Evolutionary conservation across 2,797 vertebrate genomes (phyloP), one percentile per base, ranked within the genome.

Genomic region (Tragopan temminckii): DNA sequence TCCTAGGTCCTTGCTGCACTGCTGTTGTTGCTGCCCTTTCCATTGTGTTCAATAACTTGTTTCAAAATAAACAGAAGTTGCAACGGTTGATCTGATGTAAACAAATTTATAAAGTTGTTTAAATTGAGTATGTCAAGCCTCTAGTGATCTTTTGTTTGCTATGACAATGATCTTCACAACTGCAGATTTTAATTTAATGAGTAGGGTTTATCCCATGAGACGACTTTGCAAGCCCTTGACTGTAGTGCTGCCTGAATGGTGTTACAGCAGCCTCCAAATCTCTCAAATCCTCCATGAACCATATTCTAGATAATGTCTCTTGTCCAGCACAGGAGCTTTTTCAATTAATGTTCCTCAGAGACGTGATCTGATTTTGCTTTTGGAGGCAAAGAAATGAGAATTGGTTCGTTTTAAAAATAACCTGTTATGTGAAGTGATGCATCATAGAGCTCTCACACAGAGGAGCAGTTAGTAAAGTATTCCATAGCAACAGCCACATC

Each of bases 321-420:
- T 93, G 94, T 88, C 90, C 92, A 81, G 87, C 63, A 85, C 40
- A 76, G 63, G 52, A 88, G 40, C 19, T 83, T 95, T 95, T 87
- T 31, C 0, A 95, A 92, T 93, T 85, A 76, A 52, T 91, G 76
- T 48, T 91, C 93, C 95, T 85, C 66, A 75, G 94, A 89, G 93
- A 79, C 36, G 63, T 88, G 89, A 92, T 94, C 93, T 96, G 93
- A 95, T 97, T 96, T 94, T 95, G 82, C 67, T 91, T 78, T 79
- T 55, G 40, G 70, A 92, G 89, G 82, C 72, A 92, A 74, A 94
- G 89, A 95, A 95, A 89, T 77, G 72, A 53, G 52, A 53, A 53
- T 53, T 31, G 77, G 87, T 79, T 82, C 7, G 1, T 78, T 93
- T 89, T 92, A 97, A 95, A 95, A 97, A 95, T 89, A 95, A 86